These are phyloP conservation scores for Anthopleura xanthogrammica DNA, from an alignment of 92 coral and sea anemone genomes.

Conservation along the genomic window DNA sequence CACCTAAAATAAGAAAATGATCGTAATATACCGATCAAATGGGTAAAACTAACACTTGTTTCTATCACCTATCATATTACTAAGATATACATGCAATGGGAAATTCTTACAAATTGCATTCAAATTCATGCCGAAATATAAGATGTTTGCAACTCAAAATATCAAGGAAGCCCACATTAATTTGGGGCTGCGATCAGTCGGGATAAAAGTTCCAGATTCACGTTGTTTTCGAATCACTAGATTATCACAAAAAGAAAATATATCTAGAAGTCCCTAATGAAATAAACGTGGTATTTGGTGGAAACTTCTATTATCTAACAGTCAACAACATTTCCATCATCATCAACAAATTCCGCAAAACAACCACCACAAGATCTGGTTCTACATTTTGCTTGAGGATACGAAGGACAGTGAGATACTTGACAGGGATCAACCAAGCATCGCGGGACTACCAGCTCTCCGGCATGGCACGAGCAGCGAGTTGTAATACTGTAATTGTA, in stretches of 20 bases:
- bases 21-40: too few species aligned
- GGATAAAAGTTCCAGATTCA: neutral
- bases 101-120: neutral
- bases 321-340: constrained; percentile 1
- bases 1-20: too few species aligned
- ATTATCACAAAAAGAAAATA: too few species aligned
- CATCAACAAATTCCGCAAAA: constrained; percentile 11
- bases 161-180: neutral
- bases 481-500: constrained; percentile 11
- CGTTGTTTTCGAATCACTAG: neutral
- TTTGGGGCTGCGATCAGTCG: neutral
- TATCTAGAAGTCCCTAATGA: neutral
- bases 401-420: neutral
- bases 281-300: neutral
- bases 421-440: constrained; percentile 12
- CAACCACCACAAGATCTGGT: neutral
- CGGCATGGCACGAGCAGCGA: neutral
- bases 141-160: neutral
- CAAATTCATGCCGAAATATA: neutral
- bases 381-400: constrained; percentile 2
- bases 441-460: neutral
- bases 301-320: neutral
- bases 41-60: too few species aligned
- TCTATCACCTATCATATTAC: too few species aligned
- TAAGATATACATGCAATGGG: neutral